Evolutionary conservation across 2,888 invertebrate species (phyloP), one percentile per base, ranked within the genome.

Genomic region (Crocallis elinguaria): DNA sequence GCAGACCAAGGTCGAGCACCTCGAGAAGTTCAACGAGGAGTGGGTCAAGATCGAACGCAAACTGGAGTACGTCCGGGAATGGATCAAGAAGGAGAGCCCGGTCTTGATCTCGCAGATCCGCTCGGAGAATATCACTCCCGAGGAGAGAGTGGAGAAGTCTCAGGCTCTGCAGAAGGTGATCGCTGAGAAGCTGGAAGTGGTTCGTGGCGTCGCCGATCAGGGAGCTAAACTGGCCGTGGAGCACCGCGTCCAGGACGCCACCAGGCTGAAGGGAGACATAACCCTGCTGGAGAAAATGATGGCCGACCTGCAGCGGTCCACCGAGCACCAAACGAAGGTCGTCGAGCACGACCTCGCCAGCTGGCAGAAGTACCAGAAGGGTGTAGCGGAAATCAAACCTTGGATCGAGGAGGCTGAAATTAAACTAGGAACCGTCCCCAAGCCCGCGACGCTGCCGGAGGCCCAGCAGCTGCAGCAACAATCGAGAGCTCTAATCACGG

Each of bases 371-470:
- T 97, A 97, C 82, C 96, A 97, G 83, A 93, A 93, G 35, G 95
- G 94, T 48, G 92, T 97, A 21, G 93, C 95, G 54, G 94, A 96
- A 79, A 93, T 98, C 42, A 95, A 96, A 77, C 97, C 98, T 0
- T 97, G 98, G 95, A 94, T 98, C 49, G 96, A 97, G 78, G 93
- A 96, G 76, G 96, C 96, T 12, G 98, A 98, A 88, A 85, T 94
- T n/a, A 95, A 95, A 86, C 93, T 97, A 17, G 93, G 94, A 12
- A 93, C 92, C 57, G 94, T 94, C 6, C 93, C 95, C 3, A 97
- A 96, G 81, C 97, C 98, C 12, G 86, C 93, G 2, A 94, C 94
- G 33, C 88, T 98, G 44, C 92, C 94, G 59, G 98, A 98, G 88
- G 97, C 97, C n/a, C 92, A 94, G 58, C 93, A 95, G 67, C 92